Base-by-base conservation (phyloP, 1,140 invertebrate genomes). In the Listronotus bonariensis region DNA sequence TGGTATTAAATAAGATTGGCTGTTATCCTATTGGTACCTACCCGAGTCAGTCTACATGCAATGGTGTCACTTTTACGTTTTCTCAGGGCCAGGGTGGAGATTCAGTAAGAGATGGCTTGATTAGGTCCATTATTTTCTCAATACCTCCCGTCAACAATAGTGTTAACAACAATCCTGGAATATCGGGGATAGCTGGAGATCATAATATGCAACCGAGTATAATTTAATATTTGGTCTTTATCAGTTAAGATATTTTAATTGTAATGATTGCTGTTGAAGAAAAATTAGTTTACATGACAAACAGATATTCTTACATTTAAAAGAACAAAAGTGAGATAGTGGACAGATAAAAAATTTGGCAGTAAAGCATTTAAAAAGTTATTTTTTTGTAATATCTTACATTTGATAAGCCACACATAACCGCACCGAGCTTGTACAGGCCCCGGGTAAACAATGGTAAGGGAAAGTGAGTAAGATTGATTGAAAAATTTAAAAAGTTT, bases 1-100 rank as follows among this genome's bases (percentile, higher is more conserved):
- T 92, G 11, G 89, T 91, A 43, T 87, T 92, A 77, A 91, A 92
- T 78, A 90, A 91, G 77, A 80, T 84, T 61, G 90, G 90, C 12
- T 88, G 86, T 82, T 92, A 92, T 80, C 89, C 89, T 10, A 86
- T 87, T 78, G 89, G 87, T 53, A 81, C 83, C 9, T 89, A 88
- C 74, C 80, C 83, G 0, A 82, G 84, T 68, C 81, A 84, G 55
- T 82, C 86, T 26, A 78, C 78, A 11, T 85, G 86, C 55, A 86
- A 90, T 75, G 83, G 82, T 18, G 88, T 90, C 17, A 84, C 85
- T 69, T 92, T 92, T 79, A 85, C 84, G 66, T 92, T 92, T 74
- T 85, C 88, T 67, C 85, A 89, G 48, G 87, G 88, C 15, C 84
- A 86, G 71, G 76, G 72, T 49, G 83, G 82, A 66, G 87, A 90